A percentile compares a stretch with the other conserved stretches of the same genome.
Conservation (phyloP, 2,888 invertebrate genomes). For the Sesia apiformis region DNA sequence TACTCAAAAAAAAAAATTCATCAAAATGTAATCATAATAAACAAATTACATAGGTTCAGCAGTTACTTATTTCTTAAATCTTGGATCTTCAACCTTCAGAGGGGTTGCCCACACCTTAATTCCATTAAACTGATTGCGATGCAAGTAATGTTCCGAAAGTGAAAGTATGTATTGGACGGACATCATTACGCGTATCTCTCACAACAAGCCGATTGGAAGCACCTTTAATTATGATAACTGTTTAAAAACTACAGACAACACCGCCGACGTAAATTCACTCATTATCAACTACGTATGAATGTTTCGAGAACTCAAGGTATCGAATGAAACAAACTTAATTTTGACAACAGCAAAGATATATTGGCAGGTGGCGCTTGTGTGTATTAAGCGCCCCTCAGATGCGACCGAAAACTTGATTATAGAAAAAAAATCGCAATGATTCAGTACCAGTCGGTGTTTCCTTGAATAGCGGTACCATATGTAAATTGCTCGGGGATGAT, state of each 20-base stretch:
- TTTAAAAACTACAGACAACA: slow-evolving; percentile 20
- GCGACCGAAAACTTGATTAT: slow-evolving; percentile 55
- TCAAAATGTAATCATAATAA: no score
- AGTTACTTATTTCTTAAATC: no score
- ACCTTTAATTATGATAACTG: slow-evolving; percentile 48
- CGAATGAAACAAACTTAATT: neutral
- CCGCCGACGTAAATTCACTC: slow-evolving; percentile 3
- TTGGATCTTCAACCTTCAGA: neutral
- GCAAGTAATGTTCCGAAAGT: slow-evolving; percentile 53
- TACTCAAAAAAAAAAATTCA: no score
- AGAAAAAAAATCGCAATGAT: slow-evolving; percentile 51
- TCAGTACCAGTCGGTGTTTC: slow-evolving; percentile 40
- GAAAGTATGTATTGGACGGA: slow-evolving; percentile 37
- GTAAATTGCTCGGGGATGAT: slow-evolving; percentile 47
- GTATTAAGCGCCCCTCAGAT: slow-evolving; percentile 49
- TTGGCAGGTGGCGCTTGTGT: slow-evolving; percentile 37
- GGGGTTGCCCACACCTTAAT: slow-evolving; percentile 17
- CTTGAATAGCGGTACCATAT: slow-evolving; percentile 64
- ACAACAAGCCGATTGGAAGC: slow-evolving; percentile 46
- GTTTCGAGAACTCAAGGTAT: neutral
- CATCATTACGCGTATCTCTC: slow-evolving; percentile 26
- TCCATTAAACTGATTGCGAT: slow-evolving; percentile 22
- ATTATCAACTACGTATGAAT: slow-evolving; percentile 1
- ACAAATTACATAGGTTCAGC: no score
- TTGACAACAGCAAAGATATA: slow-evolving; percentile 21